A percentile compares a stretch with the other conserved stretches of the same genome.
phyloP scores from a whole-genome alignment of 2,888 invertebrate species.

The Proisotoma minuta region DNA sequence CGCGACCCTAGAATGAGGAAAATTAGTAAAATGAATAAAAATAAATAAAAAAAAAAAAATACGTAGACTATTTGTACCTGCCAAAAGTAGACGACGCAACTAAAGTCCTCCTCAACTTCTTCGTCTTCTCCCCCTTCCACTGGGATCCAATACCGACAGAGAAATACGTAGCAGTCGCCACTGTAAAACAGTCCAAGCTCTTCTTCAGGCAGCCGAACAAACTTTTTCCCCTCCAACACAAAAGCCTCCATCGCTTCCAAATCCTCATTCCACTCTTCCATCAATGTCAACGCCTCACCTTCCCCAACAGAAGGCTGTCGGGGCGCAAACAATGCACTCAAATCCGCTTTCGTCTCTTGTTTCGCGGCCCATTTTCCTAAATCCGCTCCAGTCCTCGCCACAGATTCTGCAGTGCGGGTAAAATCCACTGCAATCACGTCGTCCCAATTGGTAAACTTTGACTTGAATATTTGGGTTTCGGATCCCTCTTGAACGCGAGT shows the following conservation, averaged over 20 bases:
- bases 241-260: constrained; percentile 96
- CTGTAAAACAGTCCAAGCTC: constrained; percentile 87
- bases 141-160: constrained; percentile 90
- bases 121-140: constrained; percentile 57
- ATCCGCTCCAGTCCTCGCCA: constrained; percentile 92
- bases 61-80: too few relatives aligned
- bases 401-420: constrained; percentile 95
- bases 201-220: constrained; percentile 91
- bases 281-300: constrained; percentile 77
- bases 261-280: constrained; percentile 97
- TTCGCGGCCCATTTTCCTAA: constrained; percentile 83
- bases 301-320: constrained; percentile 73
- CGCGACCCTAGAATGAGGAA: too few relatives aligned
- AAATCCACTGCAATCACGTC: constrained; percentile 99
- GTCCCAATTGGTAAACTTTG: constrained; percentile 96
- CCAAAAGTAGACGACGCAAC: constrained; percentile 99
- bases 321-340: constrained; percentile 91
- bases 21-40: constrained; percentile 51
- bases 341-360: constrained; percentile 87
- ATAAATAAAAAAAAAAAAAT: constrained; percentile 50
- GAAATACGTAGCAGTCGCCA: constrained; percentile 94
- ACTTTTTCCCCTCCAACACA: constrained; percentile 84
- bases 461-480: constrained; percentile 87
- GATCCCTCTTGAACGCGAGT: constrained; percentile 87
- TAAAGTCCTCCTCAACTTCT: constrained; percentile 65